These are phyloP conservation scores for Drosophila mauritiana DNA, from an alignment of 1,140 invertebrate genomes.

Conservation along the genomic window DNA sequence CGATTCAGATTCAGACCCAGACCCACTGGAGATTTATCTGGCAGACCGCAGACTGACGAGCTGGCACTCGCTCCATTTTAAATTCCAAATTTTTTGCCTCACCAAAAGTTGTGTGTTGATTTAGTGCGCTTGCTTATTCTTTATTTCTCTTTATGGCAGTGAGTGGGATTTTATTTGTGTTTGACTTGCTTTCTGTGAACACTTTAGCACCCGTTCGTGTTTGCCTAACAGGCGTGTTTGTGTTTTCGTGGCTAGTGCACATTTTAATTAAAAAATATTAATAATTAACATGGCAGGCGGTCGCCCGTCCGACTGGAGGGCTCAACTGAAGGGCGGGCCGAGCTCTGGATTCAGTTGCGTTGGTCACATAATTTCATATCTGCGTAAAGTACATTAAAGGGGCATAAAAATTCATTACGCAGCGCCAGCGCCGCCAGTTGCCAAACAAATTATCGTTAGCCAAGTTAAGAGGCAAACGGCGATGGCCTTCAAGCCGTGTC, in stretches of 20 bases:
- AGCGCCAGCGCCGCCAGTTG: slow-evolving; percentile 58
- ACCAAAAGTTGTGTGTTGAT: slow-evolving; percentile 48
- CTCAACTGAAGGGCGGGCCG: slow-evolving; percentile 5
- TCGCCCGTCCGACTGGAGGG: neutral
- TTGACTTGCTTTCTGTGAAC: slow-evolving; percentile 19
- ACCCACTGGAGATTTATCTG: slow-evolving; percentile 46
- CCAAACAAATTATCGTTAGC: slow-evolving; percentile 82
- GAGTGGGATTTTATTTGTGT: slow-evolving; percentile 38
- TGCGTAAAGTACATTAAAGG: slow-evolving; percentile 76
- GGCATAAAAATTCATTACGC: slow-evolving; percentile 81
- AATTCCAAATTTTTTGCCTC: slow-evolving; percentile 27
- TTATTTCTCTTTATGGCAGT: slow-evolving; percentile 21
- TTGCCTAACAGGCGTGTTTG: slow-evolving; percentile 47
- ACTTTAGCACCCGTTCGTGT: slow-evolving; percentile 35
- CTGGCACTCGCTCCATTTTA: slow-evolving; percentile 31
- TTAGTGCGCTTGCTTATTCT: slow-evolving; percentile 49
- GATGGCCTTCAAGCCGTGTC: slow-evolving; percentile 41
- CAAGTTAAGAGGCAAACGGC: slow-evolving; percentile 78
- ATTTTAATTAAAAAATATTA: slow-evolving; percentile 80
- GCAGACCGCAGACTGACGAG: slow-evolving; percentile 45
- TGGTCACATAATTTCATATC: slow-evolving; percentile 69
- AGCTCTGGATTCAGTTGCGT: slow-evolving; percentile 33
- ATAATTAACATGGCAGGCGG: slow-evolving; percentile 63
- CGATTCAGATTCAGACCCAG: slow-evolving; percentile 24
- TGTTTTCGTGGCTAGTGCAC: slow-evolving; percentile 44